Evolutionary conservation across 2,888 invertebrate genomes (phyloP).

Genomic region (Mythimna albipuncta): DNA sequence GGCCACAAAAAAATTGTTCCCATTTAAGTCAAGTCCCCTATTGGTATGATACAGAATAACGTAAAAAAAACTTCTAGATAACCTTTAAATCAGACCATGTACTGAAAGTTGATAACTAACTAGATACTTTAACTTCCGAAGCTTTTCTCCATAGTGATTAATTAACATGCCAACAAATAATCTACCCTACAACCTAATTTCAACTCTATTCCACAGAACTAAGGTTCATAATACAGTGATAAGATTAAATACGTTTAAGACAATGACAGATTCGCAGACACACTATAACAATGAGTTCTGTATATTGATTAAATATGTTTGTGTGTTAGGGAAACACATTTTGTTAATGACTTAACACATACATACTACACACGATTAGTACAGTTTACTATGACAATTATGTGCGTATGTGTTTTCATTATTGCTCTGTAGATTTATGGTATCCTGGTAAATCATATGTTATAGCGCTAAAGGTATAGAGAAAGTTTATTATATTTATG

Average conservation of each 20-base stretch:
- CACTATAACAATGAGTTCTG: slow-evolving; percentile 33
- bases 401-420: neutral
- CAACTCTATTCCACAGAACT: accelerated
- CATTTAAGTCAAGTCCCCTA: neutral
- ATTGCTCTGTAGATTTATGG: slow-evolving; percentile 9
- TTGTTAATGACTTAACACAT: slow-evolving; percentile 28
- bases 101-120: slow-evolving; percentile 43
- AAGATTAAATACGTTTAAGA: slow-evolving; percentile 1
- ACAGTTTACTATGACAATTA: neutral
- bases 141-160: slow-evolving; percentile 51
- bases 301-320: slow-evolving; percentile 35
- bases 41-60: slow-evolving; percentile 2
- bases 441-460: slow-evolving; percentile 25
- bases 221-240: slow-evolving; percentile 7
- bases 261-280: slow-evolving; percentile 33
- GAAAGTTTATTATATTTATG: neutral
- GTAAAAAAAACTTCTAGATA: neutral
- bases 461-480: neutral
- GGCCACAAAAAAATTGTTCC: no score
- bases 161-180: slow-evolving; percentile 47
- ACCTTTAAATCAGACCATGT: slow-evolving; percentile 24
- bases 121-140: slow-evolving; percentile 45
- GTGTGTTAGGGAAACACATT: slow-evolving; percentile 27
- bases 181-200: neutral
- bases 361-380: neutral